phyloP scores from a whole-genome alignment of 2,113 vertebrate genomes.

The Neodontobutis hainanensis region DNA sequence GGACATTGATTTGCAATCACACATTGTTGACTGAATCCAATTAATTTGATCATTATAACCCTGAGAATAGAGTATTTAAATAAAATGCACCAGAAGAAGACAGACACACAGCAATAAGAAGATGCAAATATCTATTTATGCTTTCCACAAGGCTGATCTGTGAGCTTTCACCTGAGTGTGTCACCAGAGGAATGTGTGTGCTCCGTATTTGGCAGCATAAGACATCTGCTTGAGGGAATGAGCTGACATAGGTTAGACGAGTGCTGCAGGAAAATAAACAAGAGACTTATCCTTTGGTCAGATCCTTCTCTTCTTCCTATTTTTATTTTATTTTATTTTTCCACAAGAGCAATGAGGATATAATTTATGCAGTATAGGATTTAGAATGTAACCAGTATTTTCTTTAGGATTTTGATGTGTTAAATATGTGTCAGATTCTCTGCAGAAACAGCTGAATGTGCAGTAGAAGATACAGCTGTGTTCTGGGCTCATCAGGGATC shows the following conservation, averaged over 20 bases:
- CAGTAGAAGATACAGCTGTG: constrained; percentile 54
- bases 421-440: constrained; percentile 27
- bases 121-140: constrained; percentile 35
- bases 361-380: background rate
- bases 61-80: background rate
- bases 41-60: background rate
- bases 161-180: constrained; percentile 28
- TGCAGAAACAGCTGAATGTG: constrained; percentile 46
- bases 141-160: constrained; percentile 27
- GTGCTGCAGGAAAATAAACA: constrained; percentile 15
- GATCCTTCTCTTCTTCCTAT: background rate
- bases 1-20: constrained; percentile 43
- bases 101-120: constrained; percentile 16
- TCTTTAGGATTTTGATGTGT: background rate
- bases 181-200: constrained; percentile 17
- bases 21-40: constrained; percentile 11
- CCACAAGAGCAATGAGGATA: background rate
- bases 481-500: constrained; percentile 50
- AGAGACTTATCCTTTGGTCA: constrained; percentile 4
- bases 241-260: background rate
- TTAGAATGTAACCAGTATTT: too few relatives aligned
- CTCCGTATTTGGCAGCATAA: background rate
- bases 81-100: background rate
- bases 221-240: background rate
- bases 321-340: too few relatives aligned